A percentile compares a stretch with the other conserved stretches of the same genome.
Evolutionary conservation across 2,888 invertebrate genomes (phyloP).

Genomic region (Anoncus sp.): DNA sequence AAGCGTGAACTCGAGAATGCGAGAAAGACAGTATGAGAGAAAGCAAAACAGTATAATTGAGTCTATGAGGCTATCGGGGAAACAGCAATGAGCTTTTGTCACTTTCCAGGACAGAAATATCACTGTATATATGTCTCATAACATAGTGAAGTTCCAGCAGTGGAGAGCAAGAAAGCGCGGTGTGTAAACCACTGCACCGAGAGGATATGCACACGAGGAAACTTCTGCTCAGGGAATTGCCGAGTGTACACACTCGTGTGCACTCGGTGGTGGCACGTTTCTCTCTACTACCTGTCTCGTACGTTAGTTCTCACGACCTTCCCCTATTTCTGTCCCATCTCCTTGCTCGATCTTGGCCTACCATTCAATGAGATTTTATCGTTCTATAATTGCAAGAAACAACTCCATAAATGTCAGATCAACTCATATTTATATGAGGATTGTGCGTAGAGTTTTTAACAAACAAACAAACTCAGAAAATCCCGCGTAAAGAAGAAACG

Average conservation of each 20-base stretch:
- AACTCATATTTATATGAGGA: conserved; percentile 36
- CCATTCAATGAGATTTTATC: conserved; percentile 74
- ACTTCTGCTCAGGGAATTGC: conserved; percentile 58
- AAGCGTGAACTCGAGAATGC: too few relatives aligned
- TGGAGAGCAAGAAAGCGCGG: conserved; percentile 29
- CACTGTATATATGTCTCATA: conserved; percentile 5
- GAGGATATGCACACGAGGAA: conserved; percentile 53
- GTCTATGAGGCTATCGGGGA: background rate
- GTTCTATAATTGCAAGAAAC: conserved; percentile 63
- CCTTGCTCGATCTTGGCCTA: conserved; percentile 56
- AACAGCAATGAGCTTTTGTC: background rate
- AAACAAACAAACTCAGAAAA: too few relatives aligned
- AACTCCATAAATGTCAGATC: conserved; percentile 70
- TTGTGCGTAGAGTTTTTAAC: too few relatives aligned
- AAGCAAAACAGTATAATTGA: too few relatives aligned
- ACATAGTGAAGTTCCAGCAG: conserved; percentile 28
- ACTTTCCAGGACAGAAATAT: background rate
- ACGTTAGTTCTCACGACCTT: conserved; percentile 1
- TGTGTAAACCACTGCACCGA: conserved; percentile 49
- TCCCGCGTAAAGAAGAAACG: too few relatives aligned
- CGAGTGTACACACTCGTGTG: conserved; percentile 55
- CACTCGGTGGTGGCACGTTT: conserved; percentile 19
- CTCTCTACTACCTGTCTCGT: conserved; percentile 25
- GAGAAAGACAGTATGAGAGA: too few relatives aligned
- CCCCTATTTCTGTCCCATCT: conserved; percentile 10